Base-by-base conservation (phyloP, 1,140 invertebrate genomes). In the Acromyrmex heyeri region DNA sequence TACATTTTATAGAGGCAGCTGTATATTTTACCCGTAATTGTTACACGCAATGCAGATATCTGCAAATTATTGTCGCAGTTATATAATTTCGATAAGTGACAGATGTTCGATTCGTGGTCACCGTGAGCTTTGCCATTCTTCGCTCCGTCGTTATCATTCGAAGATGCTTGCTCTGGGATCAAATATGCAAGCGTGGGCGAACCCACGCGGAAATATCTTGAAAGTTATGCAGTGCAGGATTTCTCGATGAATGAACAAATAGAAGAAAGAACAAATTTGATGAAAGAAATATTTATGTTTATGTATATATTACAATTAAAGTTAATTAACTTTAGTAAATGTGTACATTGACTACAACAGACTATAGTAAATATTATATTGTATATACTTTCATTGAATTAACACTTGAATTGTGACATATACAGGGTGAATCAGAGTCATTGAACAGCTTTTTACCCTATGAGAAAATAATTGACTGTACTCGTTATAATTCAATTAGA, bases 151-250 rank as follows among this genome's bases (percentile, higher is more conserved):
- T 12, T 38, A 59, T 59, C 34, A 44, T 75, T 30, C 6, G 3
- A 75, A 59, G 72, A 75, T 21, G n/a, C 18, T 75, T 16, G 53
- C 12, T 21, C 30, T 3, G 14, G 6, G 3, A 75, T 59, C 72
- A 18, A 57, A 73, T 8, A 21, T 30, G 34, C 34, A 27, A 64
- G 27, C 27, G 55, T 75, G 21, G 72, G 53, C 30, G 53, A 59
- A 55, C 53, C n/a, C 72, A 75, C 72, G 55, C 30, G 1, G 30
- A 12, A 75, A 75, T 75, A 34, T 59, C 72, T 69, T 75, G 30
- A 38, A 57, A 16, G 5, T 18, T 27, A 59, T 59, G 53, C 30
- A 24, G 5, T 59, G 6, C 55, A 30, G n/a, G 3, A 75, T 75
- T 75, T 61, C 55, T 59, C 55, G n/a, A 75, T 75, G 34, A 59